These are phyloP conservation scores for Heliconius hermathena DNA, from an alignment of 1,140 invertebrate genomes.

Conservation along the genomic window DNA sequence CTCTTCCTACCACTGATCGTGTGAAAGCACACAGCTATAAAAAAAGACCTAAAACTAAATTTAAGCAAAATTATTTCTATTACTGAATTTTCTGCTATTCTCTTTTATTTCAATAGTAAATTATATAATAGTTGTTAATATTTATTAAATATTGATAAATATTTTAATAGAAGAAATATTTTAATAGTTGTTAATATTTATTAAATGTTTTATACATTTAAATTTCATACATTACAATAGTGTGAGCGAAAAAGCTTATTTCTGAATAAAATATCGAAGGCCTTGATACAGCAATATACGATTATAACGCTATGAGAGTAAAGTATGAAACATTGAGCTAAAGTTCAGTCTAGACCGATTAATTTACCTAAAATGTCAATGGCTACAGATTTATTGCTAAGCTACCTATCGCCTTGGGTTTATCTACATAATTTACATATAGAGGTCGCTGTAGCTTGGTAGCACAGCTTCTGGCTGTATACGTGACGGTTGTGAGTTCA, in stretches of 20 bases:
- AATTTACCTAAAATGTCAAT: conserved; percentile 22
- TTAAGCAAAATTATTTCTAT: too few species aligned
- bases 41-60: too few species aligned
- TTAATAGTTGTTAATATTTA: too few species aligned
- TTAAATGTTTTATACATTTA: too few species aligned
- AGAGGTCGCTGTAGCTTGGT: neutral
- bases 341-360: conserved; percentile 20
- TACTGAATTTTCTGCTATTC: too few species aligned
- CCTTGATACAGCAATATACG: conserved; percentile 1
- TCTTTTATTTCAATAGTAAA: too few species aligned
- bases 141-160: too few species aligned
- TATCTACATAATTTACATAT: conserved; percentile 6
- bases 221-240: neutral
- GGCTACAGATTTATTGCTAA: conserved; percentile 18
- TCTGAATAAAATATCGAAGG: neutral
- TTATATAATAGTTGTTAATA: too few species aligned
- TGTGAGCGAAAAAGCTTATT: neutral
- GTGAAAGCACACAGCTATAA: too few species aligned
- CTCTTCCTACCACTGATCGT: too few species aligned
- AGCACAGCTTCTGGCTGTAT: neutral
- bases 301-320: conserved; percentile 5
- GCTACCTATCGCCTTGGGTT: conserved; percentile 11
- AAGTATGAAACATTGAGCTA: conserved; percentile 13
- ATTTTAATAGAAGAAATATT: too few species aligned
- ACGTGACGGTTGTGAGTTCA: neutral